These are phyloP conservation scores for Cygnus olor DNA, from an alignment of 2,797 vertebrate species.

Conservation along the genomic window DNA sequence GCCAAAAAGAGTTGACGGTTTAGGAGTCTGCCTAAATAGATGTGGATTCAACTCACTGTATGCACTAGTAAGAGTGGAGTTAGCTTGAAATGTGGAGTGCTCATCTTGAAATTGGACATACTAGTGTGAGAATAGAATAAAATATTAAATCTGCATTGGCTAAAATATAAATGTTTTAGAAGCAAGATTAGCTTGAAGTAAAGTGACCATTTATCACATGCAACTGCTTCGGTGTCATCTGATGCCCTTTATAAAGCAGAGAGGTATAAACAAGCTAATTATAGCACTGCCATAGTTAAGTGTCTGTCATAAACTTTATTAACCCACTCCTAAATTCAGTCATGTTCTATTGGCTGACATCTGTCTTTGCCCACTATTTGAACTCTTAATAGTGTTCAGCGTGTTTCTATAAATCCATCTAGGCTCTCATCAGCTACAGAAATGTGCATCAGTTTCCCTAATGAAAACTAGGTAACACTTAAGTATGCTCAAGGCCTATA, in stretches of 20 bases:
- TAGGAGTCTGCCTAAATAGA: conserved; percentile 1
- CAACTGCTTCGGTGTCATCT: conserved; percentile 15
- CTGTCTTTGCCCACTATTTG: background rate
- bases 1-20: background rate
- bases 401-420: background rate
- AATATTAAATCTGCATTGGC: background rate
- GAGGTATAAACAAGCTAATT: conserved; percentile 58
- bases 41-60: background rate
- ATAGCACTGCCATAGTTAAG: background rate
- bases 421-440: background rate
- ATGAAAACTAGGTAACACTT: background rate
- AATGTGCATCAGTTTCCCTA: background rate
- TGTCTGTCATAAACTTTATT: conserved; percentile 44
- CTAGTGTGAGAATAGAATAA: background rate
- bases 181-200: background rate
- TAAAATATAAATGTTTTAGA: background rate
- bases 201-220: background rate
- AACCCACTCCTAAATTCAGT: background rate
- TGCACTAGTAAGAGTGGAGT: background rate
- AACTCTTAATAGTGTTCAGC: background rate
- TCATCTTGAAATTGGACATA: background rate
- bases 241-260: conserved; percentile 34
- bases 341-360: background rate
- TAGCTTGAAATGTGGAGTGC: background rate
- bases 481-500: background rate